Base-by-base conservation (phyloP, 1,140 invertebrate species). In the Pseudomyrmex cubaensis region DNA sequence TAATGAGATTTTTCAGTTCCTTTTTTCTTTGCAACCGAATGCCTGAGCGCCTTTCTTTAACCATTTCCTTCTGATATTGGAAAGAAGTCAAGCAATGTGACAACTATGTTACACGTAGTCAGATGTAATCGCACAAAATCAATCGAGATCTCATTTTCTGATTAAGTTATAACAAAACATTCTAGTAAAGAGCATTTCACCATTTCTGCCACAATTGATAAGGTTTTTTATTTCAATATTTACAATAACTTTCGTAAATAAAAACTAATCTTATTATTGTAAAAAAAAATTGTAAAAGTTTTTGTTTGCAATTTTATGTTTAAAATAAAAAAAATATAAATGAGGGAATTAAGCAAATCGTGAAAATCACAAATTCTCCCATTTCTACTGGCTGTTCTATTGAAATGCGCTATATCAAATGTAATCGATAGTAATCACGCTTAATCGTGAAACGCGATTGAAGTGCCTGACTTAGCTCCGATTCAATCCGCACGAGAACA, bases 1-100 rank as follows among this genome's bases (percentile, higher is more conserved):
- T 80, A 80, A 80, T 59, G 44, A 80, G 66, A 80, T 61, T 70
- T 72, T 80, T 72, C 12, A 72, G 4, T 72, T 80, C 46, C 13
- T 50, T 80, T 80, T 59, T 59, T 1, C 9, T 25, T 48, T 35
- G 22, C 48, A 25, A 57, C 25, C n/a, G 56, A 25, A 46, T 9
- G 9, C 62, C 20, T 20, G 62, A 8, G 22, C 15, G 8, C 46
- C 3, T 4, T 70, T 70, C 66, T 59, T 72, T 70, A 78, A 57
- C 20, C 13, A 46, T 80, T 59, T 72, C 22, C 1, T 17, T 25
- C 44, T 35, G 44, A 59, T 70, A 70, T 50, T 20, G 66, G 1
- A 72, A 70, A 50, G n/a, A 70, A 59, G 10, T 78, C 20, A 25
- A 78, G 20, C 7, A 22, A 48, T 46, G 22, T 17, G 66, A 70